Conservation (phyloP, 1,140 invertebrate genomes). For the Neodiprion virginianus region DNA sequence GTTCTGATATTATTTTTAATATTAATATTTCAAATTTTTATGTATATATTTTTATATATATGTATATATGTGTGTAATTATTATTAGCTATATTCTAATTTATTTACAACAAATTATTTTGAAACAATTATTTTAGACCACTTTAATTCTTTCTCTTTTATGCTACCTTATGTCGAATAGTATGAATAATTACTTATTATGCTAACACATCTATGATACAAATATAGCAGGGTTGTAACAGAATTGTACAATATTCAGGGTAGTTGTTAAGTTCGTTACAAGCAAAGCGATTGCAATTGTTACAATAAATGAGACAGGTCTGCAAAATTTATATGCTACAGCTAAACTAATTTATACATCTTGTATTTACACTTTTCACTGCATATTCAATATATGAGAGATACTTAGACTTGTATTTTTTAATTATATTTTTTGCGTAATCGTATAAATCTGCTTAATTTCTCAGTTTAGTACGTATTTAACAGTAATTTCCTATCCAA, state of each 20-base stretch:
- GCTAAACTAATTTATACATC: not conserved
- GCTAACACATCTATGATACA: slow-evolving; percentile 30
- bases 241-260: slow-evolving; percentile 35
- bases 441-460: too few relatives aligned
- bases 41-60: slow-evolving; percentile 32
- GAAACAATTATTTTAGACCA: slow-evolving; percentile 41
- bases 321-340: not conserved
- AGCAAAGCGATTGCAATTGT: too few relatives aligned
- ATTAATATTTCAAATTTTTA: slow-evolving; percentile 36
- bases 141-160: slow-evolving; percentile 25
- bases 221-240: slow-evolving; percentile 28
- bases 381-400: too few relatives aligned
- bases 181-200: slow-evolving; percentile 37
- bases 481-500: too few relatives aligned
- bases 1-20: slow-evolving; percentile 30
- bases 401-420: too few relatives aligned
- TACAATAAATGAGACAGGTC: not conserved
- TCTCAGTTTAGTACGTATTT: too few relatives aligned
- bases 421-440: too few relatives aligned
- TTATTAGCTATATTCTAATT: slow-evolving; percentile 36
- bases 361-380: not conserved
- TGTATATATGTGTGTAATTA: slow-evolving; percentile 33
- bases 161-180: slow-evolving; percentile 22
- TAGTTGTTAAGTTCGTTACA: not conserved
- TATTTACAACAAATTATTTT: slow-evolving; percentile 53